Base-by-base conservation (phyloP, 2,888 invertebrate species). In the Spilarctia lutea region DNA sequence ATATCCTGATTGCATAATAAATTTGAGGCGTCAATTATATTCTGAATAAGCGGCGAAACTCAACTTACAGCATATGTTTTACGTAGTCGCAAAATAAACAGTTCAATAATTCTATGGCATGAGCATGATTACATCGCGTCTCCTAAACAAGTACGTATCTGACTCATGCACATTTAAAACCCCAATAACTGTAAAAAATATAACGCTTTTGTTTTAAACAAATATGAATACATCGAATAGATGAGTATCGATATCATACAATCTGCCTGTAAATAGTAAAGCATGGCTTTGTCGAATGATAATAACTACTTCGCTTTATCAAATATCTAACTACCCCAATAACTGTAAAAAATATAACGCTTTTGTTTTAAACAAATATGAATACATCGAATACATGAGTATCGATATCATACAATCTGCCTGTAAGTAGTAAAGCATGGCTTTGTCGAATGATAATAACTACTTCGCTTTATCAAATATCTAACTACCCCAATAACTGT, bases 121-220 rank as follows among this genome's bases (percentile, higher is more conserved):
- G 63, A 68, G 65, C 45, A 73, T 72, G 18, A 66, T 69, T 8
- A 1, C 3, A 45, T 45, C 65, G 45, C 27, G 10, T 68, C 72
- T 73, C 82, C 79, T 83, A 83, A 27, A 72, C 74, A 70, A 72
- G 75, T 77, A 83, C 73, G 78, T 79, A 79, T 80, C 73, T 77
- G 86, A 86, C 87, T 86, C 93, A 93, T 93, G 93, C 92, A 93
- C 91, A 91, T 91, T 91, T 90, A 48, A 84, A 83, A 87, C 85
- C 87, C 89, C 88, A 89, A 88, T 86, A 39, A 71, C 20, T 70
- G 39, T 66, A 35, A 35, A 75, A 77, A 65, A 72, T 74, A 83
- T 80, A n/a, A n/a, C 80, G 78, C 80, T 87, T 85, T 87, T 78
- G 83, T 78, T 80, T 84, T 84, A 81, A 89, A 87, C 83, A 71